Percentiles rank a stretch among this genome's conserved stretches.
These are phyloP conservation scores for Cheilosia soror DNA, from an alignment of 2,888 invertebrate species.

Conservation along the genomic window DNA sequence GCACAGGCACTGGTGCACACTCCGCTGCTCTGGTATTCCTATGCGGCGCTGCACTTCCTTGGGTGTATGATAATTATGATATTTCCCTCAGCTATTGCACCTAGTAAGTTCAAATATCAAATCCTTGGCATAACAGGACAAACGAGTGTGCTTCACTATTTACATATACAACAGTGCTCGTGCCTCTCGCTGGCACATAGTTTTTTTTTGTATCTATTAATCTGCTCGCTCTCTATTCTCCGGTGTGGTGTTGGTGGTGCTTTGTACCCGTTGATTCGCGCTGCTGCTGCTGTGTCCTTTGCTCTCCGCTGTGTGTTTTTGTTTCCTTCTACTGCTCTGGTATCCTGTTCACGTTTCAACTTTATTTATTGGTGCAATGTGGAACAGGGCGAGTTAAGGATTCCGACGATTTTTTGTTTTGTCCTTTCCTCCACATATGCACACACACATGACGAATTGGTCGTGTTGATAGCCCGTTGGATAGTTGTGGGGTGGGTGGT, in stretches of 20 bases:
- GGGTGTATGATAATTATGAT: slow-evolving; percentile 56
- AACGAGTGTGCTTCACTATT: slow-evolving; percentile 68
- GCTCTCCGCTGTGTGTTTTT: slow-evolving; percentile 12
- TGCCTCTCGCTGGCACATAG: slow-evolving; percentile 37
- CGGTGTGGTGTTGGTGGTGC: background rate
- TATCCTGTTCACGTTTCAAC: slow-evolving; percentile 56
- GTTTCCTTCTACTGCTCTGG: slow-evolving; percentile 32
- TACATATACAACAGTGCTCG: slow-evolving; percentile 49
- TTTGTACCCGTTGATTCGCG: background rate
- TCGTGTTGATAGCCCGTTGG: slow-evolving; percentile 40
- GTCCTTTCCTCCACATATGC: slow-evolving; percentile 38
- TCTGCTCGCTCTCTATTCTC: slow-evolving; percentile 26
- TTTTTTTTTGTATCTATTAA: slow-evolving; percentile 44
- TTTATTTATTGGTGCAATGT: slow-evolving; percentile 73
- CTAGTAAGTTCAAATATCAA: slow-evolving; percentile 72
- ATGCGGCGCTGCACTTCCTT: slow-evolving; percentile 31
- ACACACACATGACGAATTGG: slow-evolving; percentile 69
- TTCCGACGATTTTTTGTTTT: slow-evolving; percentile 26
- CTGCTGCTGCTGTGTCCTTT: slow-evolving; percentile 3
- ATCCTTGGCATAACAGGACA: slow-evolving; percentile 74
- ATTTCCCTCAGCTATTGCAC: slow-evolving; percentile 67
- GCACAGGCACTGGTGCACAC: slow-evolving; percentile 5
- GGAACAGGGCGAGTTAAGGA: slow-evolving; percentile 68
- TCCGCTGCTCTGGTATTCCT: slow-evolving; percentile 18
- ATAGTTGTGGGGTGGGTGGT: background rate